A percentile compares a stretch with the other conserved stretches of the same genome.
phyloP scores from a whole-genome alignment of 2,888 invertebrate genomes.

The Gymnosoma rotundatum region DNA sequence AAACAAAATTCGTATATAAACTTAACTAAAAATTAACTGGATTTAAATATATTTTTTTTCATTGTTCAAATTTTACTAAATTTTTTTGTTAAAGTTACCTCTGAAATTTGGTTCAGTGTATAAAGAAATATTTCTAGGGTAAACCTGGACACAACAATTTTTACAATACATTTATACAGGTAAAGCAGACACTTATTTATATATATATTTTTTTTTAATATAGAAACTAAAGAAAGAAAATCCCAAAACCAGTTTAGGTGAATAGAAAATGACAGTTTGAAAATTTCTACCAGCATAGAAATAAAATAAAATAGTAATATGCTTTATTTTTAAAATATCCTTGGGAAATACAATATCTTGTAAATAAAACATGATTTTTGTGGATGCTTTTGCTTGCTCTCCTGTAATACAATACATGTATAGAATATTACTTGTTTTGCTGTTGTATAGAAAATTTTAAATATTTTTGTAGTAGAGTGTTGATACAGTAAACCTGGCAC shows the following conservation, averaged over 20 bases:
- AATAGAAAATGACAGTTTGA: background rate
- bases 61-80: too few relatives aligned
- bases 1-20: too few relatives aligned
- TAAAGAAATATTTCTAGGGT: too few relatives aligned
- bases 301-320: constrained; percentile 10
- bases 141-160: constrained; percentile 1
- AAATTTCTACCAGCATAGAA: background rate
- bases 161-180: constrained; percentile 10
- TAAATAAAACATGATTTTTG: constrained; percentile 1
- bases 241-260: background rate
- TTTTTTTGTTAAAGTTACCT: too few relatives aligned
- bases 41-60: too few relatives aligned
- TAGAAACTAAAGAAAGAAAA: background rate
- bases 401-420: background rate
- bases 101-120: too few relatives aligned
- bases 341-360: background rate
- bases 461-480: constrained; percentile 4
- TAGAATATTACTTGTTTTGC: background rate
- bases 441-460: background rate
- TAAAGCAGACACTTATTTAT: background rate
- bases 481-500: constrained; percentile 1
- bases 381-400: background rate
- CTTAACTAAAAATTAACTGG: too few relatives aligned
- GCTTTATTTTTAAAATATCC: constrained; percentile 16
- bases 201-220: constrained; percentile 1